A percentile compares a stretch with the other conserved stretches of the same genome.
Conservation (phyloP, 2,888 invertebrate genomes). For the Lasioglossum pauxillum region DNA sequence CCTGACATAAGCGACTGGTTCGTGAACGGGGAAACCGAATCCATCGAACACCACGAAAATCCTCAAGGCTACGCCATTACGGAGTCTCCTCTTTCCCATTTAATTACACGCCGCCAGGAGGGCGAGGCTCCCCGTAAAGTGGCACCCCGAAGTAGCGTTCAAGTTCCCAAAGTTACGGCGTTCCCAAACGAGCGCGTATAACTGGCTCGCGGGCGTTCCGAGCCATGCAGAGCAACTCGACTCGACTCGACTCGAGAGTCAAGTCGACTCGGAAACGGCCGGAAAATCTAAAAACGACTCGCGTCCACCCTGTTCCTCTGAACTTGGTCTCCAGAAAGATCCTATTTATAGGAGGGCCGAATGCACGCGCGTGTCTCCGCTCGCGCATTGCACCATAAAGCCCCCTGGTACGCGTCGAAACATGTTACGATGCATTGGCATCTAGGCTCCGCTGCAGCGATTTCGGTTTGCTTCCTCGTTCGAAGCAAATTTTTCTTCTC, state of each 20-base stretch:
- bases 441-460: not conserved
- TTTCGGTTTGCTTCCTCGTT: not conserved
- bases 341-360: slow-evolving; percentile 77
- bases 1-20: not conserved
- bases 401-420: not conserved
- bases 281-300: slow-evolving; percentile 77
- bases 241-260: not conserved
- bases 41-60: slow-evolving; percentile 50
- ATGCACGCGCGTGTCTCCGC: slow-evolving; percentile 59
- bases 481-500: not conserved
- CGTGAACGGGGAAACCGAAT: not conserved
- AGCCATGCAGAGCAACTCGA: slow-evolving; percentile 18
- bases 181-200: slow-evolving; percentile 39
- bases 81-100: slow-evolving; percentile 71
- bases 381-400: not conserved
- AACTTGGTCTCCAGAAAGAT: slow-evolving; percentile 78
- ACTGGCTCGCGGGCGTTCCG: slow-evolving; percentile 44
- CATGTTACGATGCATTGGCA: not conserved
- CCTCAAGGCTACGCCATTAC: slow-evolving; percentile 72
- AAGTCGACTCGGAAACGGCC: slow-evolving; percentile 55
- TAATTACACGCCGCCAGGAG: slow-evolving; percentile 81
- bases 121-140: slow-evolving; percentile 69
- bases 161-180: slow-evolving; percentile 34
- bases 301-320: slow-evolving; percentile 77
- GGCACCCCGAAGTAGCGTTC: slow-evolving; percentile 44